phyloP scores from a whole-genome alignment of 2,113 vertebrate species.

The Laticauda laticaudata region DNA sequence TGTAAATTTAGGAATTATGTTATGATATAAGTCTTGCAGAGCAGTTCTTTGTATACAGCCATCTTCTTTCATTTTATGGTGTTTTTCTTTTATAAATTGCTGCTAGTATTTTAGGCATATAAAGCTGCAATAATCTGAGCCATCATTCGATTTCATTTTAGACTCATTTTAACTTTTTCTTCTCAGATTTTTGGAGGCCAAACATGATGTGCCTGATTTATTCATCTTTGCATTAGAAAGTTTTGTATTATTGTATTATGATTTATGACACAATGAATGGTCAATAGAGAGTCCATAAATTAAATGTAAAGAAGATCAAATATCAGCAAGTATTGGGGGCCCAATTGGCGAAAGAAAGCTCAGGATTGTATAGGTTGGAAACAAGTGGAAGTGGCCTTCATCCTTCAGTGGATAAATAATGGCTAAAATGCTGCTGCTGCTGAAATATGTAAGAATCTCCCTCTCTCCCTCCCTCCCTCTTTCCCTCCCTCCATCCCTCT shows the following conservation, averaged over 20 bases:
- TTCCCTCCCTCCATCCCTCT: too few relatives aligned
- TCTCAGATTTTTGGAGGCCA: background rate
- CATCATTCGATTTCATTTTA: background rate
- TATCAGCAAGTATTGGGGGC: background rate
- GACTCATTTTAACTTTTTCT: background rate
- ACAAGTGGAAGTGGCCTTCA: background rate
- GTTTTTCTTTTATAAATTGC: background rate
- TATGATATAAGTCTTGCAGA: background rate
- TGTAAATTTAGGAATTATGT: background rate
- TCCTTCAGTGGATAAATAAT: background rate
- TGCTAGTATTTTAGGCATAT: background rate
- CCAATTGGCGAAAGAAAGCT: background rate
- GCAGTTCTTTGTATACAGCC: background rate
- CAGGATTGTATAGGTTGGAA: background rate
- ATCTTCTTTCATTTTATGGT: background rate
- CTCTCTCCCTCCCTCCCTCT: too few relatives aligned
- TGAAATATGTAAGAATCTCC: background rate
- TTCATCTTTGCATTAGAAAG: background rate
- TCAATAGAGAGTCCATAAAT: background rate
- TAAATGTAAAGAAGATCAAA: background rate
- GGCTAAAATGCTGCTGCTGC: background rate
- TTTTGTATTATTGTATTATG: background rate
- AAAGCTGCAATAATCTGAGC: background rate
- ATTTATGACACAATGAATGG: background rate
- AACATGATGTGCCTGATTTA: background rate